Evolutionary conservation across 2,888 invertebrate genomes (phyloP), one percentile per base, ranked within the genome.

Genomic region (Netelia virgata): DNA sequence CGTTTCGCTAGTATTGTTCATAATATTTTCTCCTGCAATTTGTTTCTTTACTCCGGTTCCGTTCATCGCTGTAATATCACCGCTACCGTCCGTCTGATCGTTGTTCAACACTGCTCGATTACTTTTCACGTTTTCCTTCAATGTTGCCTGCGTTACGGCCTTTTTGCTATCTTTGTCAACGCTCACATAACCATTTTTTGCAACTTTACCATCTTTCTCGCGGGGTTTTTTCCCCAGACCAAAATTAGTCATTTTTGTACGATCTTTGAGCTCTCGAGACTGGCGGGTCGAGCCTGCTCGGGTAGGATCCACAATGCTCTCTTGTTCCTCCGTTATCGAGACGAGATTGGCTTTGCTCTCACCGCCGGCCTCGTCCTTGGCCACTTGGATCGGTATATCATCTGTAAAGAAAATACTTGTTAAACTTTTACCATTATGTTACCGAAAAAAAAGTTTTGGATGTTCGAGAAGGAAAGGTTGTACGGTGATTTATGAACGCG

Each of bases 371-470:
- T 95, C 95, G 66, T 95, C 95, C 91, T 96, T 96, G 11, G 95
- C 95, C 68, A 95, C 95, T 95, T 97, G 97, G 90, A 98, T 98
- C 66, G 97, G 98, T 94, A 98, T 98, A 94, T 98, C 98, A 95
- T 98, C 98, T 97, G 95, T 78, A 95, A 94, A 91, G 89, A 91
- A 74, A 89, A 89, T 74, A 55, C 1, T 55, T 10, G 72, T 77
- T 9, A 57, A 70, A 36, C 28, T 5, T 20, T 18, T 5, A 5
- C 6, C 6, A 59, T 73, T 59, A 73, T 23, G 1, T 11, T 18
- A 66, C n/a, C 55, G 6, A 18, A 57, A 20, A 1, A 66, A 5
- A 66, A 1, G 47, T 3, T n/a, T 18, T 18, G 11, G 14, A n/a
- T 20, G 10, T 9, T 57, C 10, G 57, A 57, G 16, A 57, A 57